Evolutionary conservation across 1,140 invertebrate species (phyloP).

Genomic region (Kradibia gibbosae): DNA sequence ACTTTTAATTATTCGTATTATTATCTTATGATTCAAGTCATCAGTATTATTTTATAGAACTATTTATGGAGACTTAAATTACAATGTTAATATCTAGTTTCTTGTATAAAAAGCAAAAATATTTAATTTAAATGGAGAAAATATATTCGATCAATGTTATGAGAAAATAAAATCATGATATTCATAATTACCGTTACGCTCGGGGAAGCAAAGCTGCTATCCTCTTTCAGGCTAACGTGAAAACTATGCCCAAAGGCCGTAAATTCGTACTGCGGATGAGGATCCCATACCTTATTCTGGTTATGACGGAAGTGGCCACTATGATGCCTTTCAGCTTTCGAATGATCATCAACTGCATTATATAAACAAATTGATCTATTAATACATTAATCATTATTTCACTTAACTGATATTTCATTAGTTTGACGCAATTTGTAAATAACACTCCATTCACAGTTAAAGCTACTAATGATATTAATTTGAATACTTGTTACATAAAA

Average conservation of each 20-base stretch:
- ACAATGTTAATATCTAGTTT: neutral
- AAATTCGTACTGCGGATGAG: conserved; percentile 81
- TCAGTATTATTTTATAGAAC: neutral
- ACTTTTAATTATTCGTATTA: too few relatives aligned
- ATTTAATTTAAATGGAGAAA: neutral
- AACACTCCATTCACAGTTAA: neutral
- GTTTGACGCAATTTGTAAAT: neutral
- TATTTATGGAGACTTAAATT: neutral
- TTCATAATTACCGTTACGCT: conserved; percentile 70
- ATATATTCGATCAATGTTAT: neutral
- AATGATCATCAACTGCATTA: conserved; percentile 53
- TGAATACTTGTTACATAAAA: too few relatives aligned
- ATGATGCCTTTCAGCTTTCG: conserved; percentile 67
- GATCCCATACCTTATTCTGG: conserved; percentile 79
- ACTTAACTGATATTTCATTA: too few relatives aligned
- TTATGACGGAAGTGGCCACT: conserved; percentile 78
- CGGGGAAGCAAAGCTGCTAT: conserved; percentile 75
- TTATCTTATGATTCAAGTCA: neutral
- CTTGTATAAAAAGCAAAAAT: neutral
- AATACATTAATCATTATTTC: neutral
- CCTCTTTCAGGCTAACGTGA: conserved; percentile 74
- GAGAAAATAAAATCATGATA: neutral
- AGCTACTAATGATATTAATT: too few relatives aligned
- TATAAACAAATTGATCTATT: neutral
- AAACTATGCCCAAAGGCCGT: conserved; percentile 76